Evolutionary conservation across 2,888 invertebrate species (phyloP).

Genomic region (Athalia rosae): DNA sequence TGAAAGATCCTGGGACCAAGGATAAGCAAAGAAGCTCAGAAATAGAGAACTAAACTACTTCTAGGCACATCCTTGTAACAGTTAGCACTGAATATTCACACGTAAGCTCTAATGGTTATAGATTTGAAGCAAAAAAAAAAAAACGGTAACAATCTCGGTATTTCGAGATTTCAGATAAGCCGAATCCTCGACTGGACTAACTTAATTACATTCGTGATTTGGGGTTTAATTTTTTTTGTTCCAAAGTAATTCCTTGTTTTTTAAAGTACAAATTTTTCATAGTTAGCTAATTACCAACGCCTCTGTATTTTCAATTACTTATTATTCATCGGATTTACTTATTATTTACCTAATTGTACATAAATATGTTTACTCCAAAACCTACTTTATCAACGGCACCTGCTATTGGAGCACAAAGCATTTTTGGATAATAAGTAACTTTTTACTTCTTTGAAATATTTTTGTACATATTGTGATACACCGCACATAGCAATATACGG

Average conservation of each 20-base stretch:
- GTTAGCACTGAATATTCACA: constrained; percentile 21
- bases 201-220: not conserved
- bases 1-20: constrained; percentile 44
- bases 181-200: not conserved
- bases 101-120: not conserved
- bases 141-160: constrained; percentile 16
- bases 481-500: constrained; percentile 53
- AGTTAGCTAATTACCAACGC: not conserved
- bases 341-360: not conserved
- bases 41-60: constrained; percentile 1
- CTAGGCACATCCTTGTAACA: not conserved
- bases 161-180: not conserved
- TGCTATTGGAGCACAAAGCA: constrained; percentile 29
- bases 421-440: constrained; percentile 19
- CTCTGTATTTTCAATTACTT: constrained; percentile 2
- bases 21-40: constrained; percentile 31
- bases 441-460: constrained; percentile 37
- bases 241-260: not conserved
- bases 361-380: constrained; percentile 12
- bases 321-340: not conserved
- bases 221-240: not conserved
- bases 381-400: not conserved
- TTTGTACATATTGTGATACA: constrained; percentile 60
- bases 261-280: not conserved
- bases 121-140: constrained; percentile 1